These are phyloP conservation scores for Acrocephalus arundinaceus DNA, from an alignment of 2,113 vertebrate genomes.

Conservation along the genomic window DNA sequence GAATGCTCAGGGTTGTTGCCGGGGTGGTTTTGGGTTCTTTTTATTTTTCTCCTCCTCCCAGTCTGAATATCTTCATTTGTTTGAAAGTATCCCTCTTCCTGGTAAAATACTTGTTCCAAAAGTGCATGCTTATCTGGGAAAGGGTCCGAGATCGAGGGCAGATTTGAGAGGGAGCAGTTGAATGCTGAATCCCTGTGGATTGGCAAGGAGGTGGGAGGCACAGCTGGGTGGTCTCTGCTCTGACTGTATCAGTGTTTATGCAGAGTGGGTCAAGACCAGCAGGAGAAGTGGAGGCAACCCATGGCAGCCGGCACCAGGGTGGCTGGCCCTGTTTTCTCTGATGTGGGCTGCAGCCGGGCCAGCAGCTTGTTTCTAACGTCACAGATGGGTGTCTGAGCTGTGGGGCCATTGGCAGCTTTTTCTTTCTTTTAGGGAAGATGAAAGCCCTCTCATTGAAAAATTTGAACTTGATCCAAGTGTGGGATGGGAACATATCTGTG, in stretches of 20 bases:
- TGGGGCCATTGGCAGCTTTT: neutral
- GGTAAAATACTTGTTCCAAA: neutral
- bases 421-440: neutral
- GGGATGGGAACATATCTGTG: neutral
- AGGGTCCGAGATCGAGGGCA: accelerated
- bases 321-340: neutral
- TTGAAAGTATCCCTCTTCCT: neutral
- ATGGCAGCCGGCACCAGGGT: neutral
- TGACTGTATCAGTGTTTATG: neutral
- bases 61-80: neutral
- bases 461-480: neutral
- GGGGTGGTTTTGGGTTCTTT: neutral
- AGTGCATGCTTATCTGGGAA: neutral
- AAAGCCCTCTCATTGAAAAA: neutral
- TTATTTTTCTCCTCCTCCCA: accelerated
- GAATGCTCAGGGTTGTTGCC: neutral
- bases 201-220: neutral
- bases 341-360: neutral
- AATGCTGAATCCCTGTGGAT: neutral
- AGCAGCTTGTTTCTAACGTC: accelerated
- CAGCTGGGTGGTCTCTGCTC: neutral
- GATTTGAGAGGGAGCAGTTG: neutral
- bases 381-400: neutral
- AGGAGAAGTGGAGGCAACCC: neutral
- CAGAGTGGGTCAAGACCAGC: neutral